Evolutionary conservation across 2,797 vertebrate species (phyloP).

Genomic region (Mormyrus proboscirostris): DNA sequence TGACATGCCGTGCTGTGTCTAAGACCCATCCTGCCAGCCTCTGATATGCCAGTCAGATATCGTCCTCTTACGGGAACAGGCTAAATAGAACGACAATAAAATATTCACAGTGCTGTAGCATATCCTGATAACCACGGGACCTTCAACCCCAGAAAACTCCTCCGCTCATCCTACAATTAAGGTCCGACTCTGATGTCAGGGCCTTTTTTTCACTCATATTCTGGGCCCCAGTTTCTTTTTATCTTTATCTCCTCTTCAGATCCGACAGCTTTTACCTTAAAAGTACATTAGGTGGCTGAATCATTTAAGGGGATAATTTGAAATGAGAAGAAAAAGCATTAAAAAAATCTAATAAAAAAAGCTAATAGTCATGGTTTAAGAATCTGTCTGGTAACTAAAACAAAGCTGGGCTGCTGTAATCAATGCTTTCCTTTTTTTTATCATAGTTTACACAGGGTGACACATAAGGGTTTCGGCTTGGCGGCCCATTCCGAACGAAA

Average conservation of each 20-base stretch:
- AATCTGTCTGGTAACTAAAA: slow-evolving; percentile 41
- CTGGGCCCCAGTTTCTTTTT: not conserved
- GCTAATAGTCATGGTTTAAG: slow-evolving; percentile 32
- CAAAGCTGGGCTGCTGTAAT: slow-evolving; percentile 44
- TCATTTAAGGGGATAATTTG: slow-evolving; percentile 5
- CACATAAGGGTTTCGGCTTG: slow-evolving; percentile 22
- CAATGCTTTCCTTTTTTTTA: slow-evolving; percentile 20
- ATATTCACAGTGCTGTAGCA: not conserved
- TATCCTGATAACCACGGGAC: not conserved
- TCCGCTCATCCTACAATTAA: not conserved
- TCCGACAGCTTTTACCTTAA: not conserved
- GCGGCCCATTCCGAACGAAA: not conserved
- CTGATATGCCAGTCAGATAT: not conserved
- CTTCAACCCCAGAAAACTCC: not conserved
- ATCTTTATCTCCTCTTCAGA: not conserved
- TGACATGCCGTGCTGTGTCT: slow-evolving; percentile 11
- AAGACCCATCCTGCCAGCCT: not conserved
- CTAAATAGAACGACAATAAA: not conserved
- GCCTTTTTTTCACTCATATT: not conserved
- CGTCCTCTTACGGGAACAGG: not conserved
- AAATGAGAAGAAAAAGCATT: not conserved
- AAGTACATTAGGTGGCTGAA: not conserved
- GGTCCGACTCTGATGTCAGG: not conserved
- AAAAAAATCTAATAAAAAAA: not conserved
- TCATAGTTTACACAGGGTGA: not conserved